Conservation (phyloP, 2,113 vertebrate genomes). For the Haemorhous mexicanus region DNA sequence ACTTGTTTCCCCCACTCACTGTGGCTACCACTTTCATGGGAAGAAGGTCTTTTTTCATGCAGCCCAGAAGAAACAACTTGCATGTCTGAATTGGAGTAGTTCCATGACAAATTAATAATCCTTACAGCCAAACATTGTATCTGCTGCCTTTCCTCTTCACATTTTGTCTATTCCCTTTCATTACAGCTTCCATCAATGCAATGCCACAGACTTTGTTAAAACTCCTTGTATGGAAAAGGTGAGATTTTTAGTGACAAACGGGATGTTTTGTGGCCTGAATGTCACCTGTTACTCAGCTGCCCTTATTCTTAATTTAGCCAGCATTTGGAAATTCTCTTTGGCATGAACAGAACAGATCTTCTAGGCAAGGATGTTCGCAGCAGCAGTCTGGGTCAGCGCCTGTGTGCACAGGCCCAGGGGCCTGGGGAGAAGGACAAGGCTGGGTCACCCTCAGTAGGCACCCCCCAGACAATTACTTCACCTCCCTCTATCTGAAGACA, state of each 20-base stretch:
- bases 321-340: not conserved
- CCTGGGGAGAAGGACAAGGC: not conserved
- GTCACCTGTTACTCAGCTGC: not conserved
- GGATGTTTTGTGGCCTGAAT: not conserved
- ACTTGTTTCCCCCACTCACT: not conserved
- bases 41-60: not conserved
- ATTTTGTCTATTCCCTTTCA: not conserved
- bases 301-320: not conserved
- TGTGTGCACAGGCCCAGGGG: rapidly evolving
- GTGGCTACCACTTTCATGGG: not conserved
- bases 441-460: not conserved
- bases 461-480: not conserved
- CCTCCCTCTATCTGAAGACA: not conserved
- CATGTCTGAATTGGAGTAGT: not conserved
- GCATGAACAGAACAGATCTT: not conserved
- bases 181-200: not conserved
- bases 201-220: not conserved
- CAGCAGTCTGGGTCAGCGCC: too few species aligned
- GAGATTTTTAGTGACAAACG: not conserved
- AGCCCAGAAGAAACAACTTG: not conserved
- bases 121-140: not conserved
- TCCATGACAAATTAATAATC: not conserved
- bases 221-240: not conserved
- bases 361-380: not conserved
- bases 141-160: not conserved